Evolutionary conservation across 2,888 invertebrate genomes (phyloP), one percentile per base, ranked within the genome.

Genomic region (Aleiodes leptofemur): DNA sequence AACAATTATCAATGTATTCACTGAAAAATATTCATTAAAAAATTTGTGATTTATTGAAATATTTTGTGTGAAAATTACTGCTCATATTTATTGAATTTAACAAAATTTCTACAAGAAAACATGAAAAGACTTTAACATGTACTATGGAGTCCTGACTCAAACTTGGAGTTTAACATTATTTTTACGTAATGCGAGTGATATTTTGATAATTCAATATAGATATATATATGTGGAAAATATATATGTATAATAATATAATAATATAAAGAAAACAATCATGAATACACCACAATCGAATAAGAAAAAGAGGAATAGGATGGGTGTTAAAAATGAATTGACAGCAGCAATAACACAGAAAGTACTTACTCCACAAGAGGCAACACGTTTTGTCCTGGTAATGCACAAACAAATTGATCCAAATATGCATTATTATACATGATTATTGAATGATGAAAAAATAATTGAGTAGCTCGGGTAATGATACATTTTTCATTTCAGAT

Each of bases 221-320:
- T 7, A 13, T 34, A 34, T 34, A 34, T 34, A 4, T 31, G 5
- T 31, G 31, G 31, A 31, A 31, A 4, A 31, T 31, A 31, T 31
- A 31, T 31, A n/a, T 38, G n/a, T 53, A 7, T 9, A 5, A 53
- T 8, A 59, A 34, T 31, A 70, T 31, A 70, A 74, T 23, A 23
- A 23, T 23, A 55, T 59, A 29, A 29, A 69, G 16, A 50, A 83
- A 38, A 69, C 23, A 50, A 83, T 75, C 51, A 84, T 87, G 83
- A 85, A 85, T 74, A 86, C 88, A n/a, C 85, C 88, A 3, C 86
- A 86, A 31, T 85, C 86, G 4, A 87, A 87, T 74, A 89, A 89
- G 79, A 88, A 88, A 69, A 89, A 89, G 73, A 86, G 88, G 59
- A 89, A 82, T 64, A 85, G 86, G 79, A 83, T 86, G 16, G 84